These are phyloP conservation scores for Phengaris alcon DNA, from an alignment of 2,888 invertebrate species.

Conservation along the genomic window DNA sequence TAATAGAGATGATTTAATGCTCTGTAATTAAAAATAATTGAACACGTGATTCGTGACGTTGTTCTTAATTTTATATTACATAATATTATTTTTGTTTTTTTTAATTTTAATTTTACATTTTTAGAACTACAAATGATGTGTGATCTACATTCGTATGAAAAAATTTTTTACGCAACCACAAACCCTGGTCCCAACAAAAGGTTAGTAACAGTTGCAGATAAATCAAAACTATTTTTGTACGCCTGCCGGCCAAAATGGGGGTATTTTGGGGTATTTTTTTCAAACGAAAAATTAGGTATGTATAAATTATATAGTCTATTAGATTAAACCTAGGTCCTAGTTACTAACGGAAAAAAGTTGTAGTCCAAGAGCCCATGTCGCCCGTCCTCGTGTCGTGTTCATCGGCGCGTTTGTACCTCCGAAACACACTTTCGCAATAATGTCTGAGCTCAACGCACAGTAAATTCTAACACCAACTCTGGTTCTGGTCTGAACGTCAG, in stretches of 20 bases:
- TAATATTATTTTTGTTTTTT: background rate
- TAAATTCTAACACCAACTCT: constrained; percentile 14
- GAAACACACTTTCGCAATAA: constrained; percentile 28
- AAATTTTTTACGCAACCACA: too few species aligned
- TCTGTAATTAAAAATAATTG: background rate
- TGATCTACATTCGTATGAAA: too few species aligned
- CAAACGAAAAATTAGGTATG: too few species aligned
- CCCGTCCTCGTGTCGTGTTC: constrained; percentile 28
- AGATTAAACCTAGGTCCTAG: too few species aligned
- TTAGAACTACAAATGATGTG: too few species aligned
- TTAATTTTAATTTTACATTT: background rate
- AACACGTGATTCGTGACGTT: background rate
- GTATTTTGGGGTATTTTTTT: too few species aligned
- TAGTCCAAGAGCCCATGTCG: constrained; percentile 20
- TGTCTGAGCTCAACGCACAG: constrained; percentile 13
- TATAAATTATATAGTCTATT: too few species aligned
- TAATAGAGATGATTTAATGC: background rate
- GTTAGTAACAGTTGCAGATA: too few species aligned
- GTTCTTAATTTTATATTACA: too few species aligned
- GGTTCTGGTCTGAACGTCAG: background rate
- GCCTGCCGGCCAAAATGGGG: too few species aligned
- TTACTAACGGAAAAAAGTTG: background rate
- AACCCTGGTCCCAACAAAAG: too few species aligned
- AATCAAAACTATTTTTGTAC: too few species aligned
- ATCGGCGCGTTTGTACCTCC: constrained; percentile 27